phyloP scores from a whole-genome alignment of 2,888 invertebrate genomes.

The Cryptus viduatorius region DNA sequence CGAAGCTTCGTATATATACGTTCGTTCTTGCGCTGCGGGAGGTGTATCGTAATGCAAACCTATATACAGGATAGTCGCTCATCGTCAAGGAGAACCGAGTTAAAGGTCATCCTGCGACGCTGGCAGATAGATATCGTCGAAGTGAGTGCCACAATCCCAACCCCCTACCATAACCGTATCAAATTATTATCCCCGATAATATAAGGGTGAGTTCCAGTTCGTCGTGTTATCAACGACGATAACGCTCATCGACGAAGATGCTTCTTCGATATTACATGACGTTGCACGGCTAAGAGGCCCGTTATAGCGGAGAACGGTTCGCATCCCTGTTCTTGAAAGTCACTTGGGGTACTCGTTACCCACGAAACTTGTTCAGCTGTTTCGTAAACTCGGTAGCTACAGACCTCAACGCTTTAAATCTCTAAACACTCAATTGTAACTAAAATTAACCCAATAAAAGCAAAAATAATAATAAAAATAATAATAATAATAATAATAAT shows the following conservation, averaged over 20 bases:
- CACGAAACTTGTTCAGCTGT: not conserved
- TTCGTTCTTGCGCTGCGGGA: not conserved
- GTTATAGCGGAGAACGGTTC: not conserved
- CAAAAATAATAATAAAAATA: too few species aligned
- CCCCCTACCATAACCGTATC: slow-evolving; percentile 51
- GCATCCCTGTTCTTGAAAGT: not conserved
- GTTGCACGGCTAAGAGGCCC: not conserved
- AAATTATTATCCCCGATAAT: slow-evolving; percentile 58
- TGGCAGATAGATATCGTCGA: slow-evolving; percentile 42
- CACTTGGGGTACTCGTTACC: slow-evolving; percentile 3
- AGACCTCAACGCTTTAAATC: too few species aligned
- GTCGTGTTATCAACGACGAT: slow-evolving; percentile 48
- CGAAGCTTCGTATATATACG: not conserved
- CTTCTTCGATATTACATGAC: not conserved
- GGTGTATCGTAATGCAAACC: slow-evolving; percentile 22
- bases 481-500: too few species aligned
- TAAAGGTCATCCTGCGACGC: slow-evolving; percentile 51
- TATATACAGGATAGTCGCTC: not conserved
- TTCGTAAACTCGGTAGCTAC: not conserved
- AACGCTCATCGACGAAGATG: slow-evolving; percentile 2
- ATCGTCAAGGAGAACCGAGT: slow-evolving; percentile 25
- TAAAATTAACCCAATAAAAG: too few species aligned
- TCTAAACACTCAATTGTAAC: too few species aligned
- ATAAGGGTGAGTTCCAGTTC: slow-evolving; percentile 49
- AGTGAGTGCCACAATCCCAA: slow-evolving; percentile 13